Conservation (phyloP, 64 coral and sea anemone species). For the Actinia equina region DNA sequence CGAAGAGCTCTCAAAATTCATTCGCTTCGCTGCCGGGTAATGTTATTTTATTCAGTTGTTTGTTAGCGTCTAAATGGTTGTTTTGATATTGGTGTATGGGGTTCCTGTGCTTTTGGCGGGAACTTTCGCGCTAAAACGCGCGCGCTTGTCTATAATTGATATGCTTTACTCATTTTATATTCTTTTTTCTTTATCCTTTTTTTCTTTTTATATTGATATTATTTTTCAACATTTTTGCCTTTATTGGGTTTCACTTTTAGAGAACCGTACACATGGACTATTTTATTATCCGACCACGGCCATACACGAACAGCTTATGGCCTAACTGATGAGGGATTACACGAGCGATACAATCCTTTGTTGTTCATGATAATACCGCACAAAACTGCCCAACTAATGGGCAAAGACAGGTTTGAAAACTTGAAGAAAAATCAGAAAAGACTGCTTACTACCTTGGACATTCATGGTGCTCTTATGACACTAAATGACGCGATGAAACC, state of each 20-base stretch:
- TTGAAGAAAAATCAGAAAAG: slow-evolving; percentile 49
- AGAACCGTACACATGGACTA: slow-evolving; percentile 36
- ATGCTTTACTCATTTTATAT: too few species aligned
- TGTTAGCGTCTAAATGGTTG: neutral
- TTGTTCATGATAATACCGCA: slow-evolving; percentile 57
- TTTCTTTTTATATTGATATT: neutral
- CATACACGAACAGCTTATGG: slow-evolving; percentile 37
- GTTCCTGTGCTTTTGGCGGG: too few species aligned
- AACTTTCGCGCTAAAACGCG: too few species aligned
- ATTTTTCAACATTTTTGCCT: neutral
- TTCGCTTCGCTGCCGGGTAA: slow-evolving; percentile 7
- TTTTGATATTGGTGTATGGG: too few species aligned
- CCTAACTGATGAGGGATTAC: slow-evolving; percentile 36
- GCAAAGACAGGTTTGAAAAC: slow-evolving; percentile 20
- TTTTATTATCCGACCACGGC: slow-evolving; percentile 54
- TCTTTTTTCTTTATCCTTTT: too few species aligned
- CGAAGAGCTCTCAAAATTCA: slow-evolving; percentile 22
- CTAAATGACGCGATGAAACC: slow-evolving; percentile 22
- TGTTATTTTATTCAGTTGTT: neutral
- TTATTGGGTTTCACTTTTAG: neutral
- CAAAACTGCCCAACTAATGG: slow-evolving; percentile 26
- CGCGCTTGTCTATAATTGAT: too few species aligned
- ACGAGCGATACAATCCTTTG: slow-evolving; percentile 41
- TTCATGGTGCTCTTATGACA: slow-evolving; percentile 50
- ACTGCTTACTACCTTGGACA: slow-evolving; percentile 46